Evolutionary conservation across 2,888 invertebrate species (phyloP), one percentile per base, ranked within the genome.

Genomic region (Leptura quadrifasciata): DNA sequence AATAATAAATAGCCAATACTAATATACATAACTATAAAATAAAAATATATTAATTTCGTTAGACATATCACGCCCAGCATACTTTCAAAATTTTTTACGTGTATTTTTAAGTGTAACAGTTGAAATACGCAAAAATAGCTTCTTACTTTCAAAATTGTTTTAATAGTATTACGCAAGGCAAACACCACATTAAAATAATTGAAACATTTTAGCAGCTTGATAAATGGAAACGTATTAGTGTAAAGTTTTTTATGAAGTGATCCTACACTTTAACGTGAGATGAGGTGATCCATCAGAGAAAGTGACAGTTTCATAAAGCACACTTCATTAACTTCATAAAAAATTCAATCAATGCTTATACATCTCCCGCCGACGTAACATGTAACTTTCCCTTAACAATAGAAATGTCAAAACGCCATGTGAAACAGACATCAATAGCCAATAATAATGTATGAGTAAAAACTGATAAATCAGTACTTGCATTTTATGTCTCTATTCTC

Each of bases 361-460:
- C 20, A 54, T 72, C 55, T 72, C 61, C 63, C 12, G 57, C n/a
- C 15, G 27, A 63, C 54, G 31, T n/a, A 39, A 39, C n/a, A 21
- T 31, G 72, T 24, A 72, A 72, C 72, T 72, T 64, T 72, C 64
- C 64, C 72, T 72, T 27, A 64, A 72, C 64, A 55, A 72, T 72
- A 64, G 35, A 39, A 72, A 72, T 61, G 52, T 64, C 64, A 55
- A 57, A 72, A 72, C 57, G 18, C 31, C 64, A 55, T 61, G 27
- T 61, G 63, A 17, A 54, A 54, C 61, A 64, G 12, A 31, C 55
- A 24, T 55, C 68, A 70, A 70, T 54, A 57, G 64, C 3, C 35
- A 35, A 71, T 71, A 71, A 71, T 63, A 63, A 24, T 27, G 27
- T 35, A 21, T 21, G 24, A 27, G 24, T 27, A 10, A 2, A 64